Conservation (phyloP, 2,797 vertebrate species). For the Coregonus suidteri region DNA sequence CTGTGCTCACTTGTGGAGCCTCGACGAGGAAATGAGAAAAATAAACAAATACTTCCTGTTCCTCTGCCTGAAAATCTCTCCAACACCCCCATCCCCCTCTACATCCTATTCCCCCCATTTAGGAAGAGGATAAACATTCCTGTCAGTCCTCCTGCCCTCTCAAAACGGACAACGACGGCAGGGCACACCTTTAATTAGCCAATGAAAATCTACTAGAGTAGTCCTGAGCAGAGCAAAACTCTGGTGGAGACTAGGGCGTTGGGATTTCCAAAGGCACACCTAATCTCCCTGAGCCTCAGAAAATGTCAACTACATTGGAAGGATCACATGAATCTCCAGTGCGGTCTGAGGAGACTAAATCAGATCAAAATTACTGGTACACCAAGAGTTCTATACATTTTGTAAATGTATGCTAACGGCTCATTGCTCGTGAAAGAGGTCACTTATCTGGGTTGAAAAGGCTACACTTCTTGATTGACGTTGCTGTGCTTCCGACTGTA, state of each 20-base stretch:
- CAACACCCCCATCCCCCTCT: slow-evolving; percentile 51
- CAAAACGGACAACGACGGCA: not conserved
- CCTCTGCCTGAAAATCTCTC: slow-evolving; percentile 67
- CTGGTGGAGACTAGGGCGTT: not conserved
- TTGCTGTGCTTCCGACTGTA: not conserved
- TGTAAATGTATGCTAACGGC: not conserved
- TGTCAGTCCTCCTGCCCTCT: not conserved
- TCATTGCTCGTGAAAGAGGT: not conserved
- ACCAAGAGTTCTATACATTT: not conserved
- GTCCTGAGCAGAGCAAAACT: not conserved
- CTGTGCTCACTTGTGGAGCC: slow-evolving; percentile 60
- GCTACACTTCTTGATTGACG: not conserved
- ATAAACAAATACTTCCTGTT: slow-evolving; percentile 83
- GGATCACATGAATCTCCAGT: not conserved
- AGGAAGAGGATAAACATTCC: slow-evolving; percentile 42
- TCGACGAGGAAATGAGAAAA: slow-evolving; percentile 81
- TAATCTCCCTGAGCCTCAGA: not conserved
- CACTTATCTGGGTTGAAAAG: not conserved
- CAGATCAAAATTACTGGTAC: not conserved
- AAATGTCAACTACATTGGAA: not conserved
- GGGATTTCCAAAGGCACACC: not conserved
- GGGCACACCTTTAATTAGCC: slow-evolving; percentile 9
- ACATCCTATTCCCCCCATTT: slow-evolving; percentile 22
- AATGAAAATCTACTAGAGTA: slow-evolving; percentile 4
- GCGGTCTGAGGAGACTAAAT: not conserved